phyloP scores from a whole-genome alignment of 2,797 vertebrate species.

The Menidia menidia region DNA sequence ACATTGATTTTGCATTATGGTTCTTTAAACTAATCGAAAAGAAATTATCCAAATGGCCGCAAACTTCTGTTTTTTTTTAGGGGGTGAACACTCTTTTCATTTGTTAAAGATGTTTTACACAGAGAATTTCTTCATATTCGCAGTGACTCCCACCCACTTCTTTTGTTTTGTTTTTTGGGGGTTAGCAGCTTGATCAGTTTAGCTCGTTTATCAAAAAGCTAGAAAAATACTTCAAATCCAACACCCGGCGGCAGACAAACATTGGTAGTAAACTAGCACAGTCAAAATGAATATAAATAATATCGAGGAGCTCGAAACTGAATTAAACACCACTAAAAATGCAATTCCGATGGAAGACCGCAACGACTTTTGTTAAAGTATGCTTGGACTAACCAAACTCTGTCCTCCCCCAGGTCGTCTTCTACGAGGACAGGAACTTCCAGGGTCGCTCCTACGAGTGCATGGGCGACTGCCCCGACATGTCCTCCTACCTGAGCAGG shows the following conservation, averaged over 20 bases:
- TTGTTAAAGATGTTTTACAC: background rate
- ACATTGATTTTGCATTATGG: background rate
- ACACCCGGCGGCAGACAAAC: background rate
- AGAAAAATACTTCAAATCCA: background rate
- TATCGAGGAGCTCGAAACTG: no score
- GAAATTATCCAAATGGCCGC: background rate
- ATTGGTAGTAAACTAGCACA: background rate
- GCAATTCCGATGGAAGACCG: background rate
- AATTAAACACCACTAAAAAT: background rate
- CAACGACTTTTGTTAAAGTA: background rate
- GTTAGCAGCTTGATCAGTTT: background rate
- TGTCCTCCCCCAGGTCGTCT: slow-evolving; percentile 64
- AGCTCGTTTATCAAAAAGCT: background rate
- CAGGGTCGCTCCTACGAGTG: slow-evolving; percentile 81
- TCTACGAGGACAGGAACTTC: slow-evolving; percentile 85
- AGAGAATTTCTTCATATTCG: background rate
- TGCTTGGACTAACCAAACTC: background rate
- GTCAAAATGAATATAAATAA: background rate
- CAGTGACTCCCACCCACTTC: no score
- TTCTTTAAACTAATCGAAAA: background rate
- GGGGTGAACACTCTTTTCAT: background rate
- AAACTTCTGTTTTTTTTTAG: background rate
- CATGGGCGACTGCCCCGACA: slow-evolving; percentile 78
- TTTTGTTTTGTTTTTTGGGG: background rate
- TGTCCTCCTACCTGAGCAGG: slow-evolving; percentile 80